These are phyloP conservation scores for Priocnemis perturbator DNA, from an alignment of 2,888 invertebrate genomes.

Conservation along the genomic window DNA sequence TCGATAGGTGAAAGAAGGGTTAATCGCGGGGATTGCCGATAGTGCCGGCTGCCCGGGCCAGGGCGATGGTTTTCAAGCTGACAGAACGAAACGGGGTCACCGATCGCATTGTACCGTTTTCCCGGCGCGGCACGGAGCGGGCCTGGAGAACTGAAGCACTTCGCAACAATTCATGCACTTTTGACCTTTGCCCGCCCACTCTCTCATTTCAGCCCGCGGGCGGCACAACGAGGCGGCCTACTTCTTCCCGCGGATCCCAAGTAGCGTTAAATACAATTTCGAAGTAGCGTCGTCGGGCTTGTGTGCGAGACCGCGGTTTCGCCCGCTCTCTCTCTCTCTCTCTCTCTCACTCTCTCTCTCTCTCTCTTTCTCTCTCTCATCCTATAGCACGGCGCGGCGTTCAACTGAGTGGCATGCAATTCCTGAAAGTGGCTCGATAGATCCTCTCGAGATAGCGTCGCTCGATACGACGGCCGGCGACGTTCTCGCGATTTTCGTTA, in stretches of 20 bases:
- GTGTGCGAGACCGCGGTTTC: background rate
- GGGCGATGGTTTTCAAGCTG: constrained; percentile 47
- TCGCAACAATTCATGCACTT: constrained; percentile 62
- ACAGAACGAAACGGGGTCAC: constrained; percentile 54
- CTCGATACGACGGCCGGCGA: no score
- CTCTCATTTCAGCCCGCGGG: constrained; percentile 17
- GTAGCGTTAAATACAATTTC: constrained; percentile 7
- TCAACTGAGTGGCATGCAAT: constrained; percentile 43
- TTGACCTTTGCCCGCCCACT: constrained; percentile 53
- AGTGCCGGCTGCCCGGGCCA: background rate
- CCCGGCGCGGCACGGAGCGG: constrained; percentile 28
- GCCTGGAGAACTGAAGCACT: constrained; percentile 44
- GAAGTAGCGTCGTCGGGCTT: background rate
- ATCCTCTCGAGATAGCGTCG: no score
- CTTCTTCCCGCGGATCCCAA: constrained; percentile 6
- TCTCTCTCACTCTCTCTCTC: constrained; percentile 22
- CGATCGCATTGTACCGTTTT: constrained; percentile 59
- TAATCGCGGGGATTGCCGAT: background rate
- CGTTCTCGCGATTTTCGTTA: no score
- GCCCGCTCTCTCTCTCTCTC: background rate
- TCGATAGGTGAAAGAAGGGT: constrained; percentile 1
- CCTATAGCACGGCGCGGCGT: constrained; percentile 33
- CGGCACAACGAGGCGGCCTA: constrained; percentile 5
- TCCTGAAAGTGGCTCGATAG: constrained; percentile 10
- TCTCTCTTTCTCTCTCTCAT: constrained; percentile 11